Evolutionary conservation across 1,140 invertebrate species (phyloP), one percentile per base, ranked within the genome.

Genomic region (Rhagoletis zephyria): DNA sequence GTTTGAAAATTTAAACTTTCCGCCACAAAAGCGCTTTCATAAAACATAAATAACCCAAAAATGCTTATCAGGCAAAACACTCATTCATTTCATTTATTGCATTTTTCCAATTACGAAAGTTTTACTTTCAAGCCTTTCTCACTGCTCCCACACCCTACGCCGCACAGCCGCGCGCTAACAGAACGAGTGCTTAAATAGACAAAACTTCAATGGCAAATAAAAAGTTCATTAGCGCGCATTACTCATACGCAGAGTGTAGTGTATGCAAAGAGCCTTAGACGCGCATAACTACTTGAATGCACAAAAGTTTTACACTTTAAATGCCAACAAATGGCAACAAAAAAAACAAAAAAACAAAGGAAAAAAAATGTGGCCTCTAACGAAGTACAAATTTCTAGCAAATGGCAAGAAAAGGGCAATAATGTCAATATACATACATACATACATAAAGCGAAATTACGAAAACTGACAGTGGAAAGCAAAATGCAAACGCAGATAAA

Each of bases 401-500:
- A 56, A 48, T 56, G 48, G 74, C 74, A 81, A 81, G 42, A 81
- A 81, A 77, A 30, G 51, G 16, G 74, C 45, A 81, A 81, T 9
- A 81, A 81, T 19, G 19, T n/a, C 16, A 45, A 74, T 48, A 16
- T 16, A 4, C 2, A 9, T 40, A 42, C 64, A 9, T 12, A 2
- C 6, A 67, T 42, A 67, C 7, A 67, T 40, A 10, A 67, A 19
- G 40, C 64, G 48, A 19, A 81, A 56, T 56, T 81, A 16, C 14
- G 48, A n/a, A 56, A 51, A 51, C 74, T 51, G 48, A 30, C 45
- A 81, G 45, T 56, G 30, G 30, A 30, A 30, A 30, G 30, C 30
- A 77, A 81, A 81, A 81, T 12, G 48, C n/a, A 81, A 81, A 81
- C 16, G 74, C 45, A 81, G 74, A 81, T 81, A 81, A 81, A 81